Percentiles rank a stretch among this genome's conserved stretches.
phyloP scores from a whole-genome alignment of 2,888 invertebrate genomes.

The Lasioglossum oenotherae region DNA sequence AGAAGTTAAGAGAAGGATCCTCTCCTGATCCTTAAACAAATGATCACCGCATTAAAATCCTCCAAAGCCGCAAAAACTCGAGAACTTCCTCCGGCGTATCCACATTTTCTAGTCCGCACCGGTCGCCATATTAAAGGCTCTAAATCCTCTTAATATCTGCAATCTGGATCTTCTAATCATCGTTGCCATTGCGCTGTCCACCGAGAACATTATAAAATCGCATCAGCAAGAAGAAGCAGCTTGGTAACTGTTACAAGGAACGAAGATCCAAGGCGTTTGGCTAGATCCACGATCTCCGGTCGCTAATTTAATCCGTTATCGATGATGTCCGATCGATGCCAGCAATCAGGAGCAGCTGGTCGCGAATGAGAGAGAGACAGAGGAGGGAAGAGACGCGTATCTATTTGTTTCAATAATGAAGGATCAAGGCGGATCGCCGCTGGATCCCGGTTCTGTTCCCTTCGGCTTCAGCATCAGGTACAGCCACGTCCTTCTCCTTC shows the following conservation, averaged over 20 bases:
- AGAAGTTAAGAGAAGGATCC: too few relatives aligned
- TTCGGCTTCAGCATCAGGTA: neutral
- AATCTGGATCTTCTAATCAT: neutral
- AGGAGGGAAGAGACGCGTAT: slow-evolving; percentile 9
- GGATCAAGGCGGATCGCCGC: slow-evolving; percentile 35
- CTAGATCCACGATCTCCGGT: neutral
- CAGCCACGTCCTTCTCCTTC: slow-evolving; percentile 41
- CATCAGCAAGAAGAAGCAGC: neutral
- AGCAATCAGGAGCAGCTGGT: slow-evolving; percentile 18
- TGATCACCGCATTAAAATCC: too few relatives aligned
- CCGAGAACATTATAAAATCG: neutral
- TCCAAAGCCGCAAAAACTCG: too few relatives aligned
- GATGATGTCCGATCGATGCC: slow-evolving; percentile 33
- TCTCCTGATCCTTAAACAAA: too few relatives aligned
- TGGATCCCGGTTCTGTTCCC: neutral
- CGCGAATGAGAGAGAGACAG: neutral
- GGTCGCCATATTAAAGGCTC: too few relatives aligned
- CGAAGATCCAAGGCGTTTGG: neutral
- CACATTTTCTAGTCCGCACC: too few relatives aligned
- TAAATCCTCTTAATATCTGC: too few relatives aligned
- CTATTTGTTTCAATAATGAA: slow-evolving; percentile 55
- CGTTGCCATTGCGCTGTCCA: neutral
- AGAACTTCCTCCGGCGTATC: too few relatives aligned
- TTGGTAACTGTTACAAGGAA: neutral
- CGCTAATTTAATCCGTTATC: slow-evolving; percentile 35